A percentile compares a stretch with the other conserved stretches of the same genome.
Conservation (phyloP, 37 sponge, comb jelly and placozoan species). For the Hormiphora californensis region DNA sequence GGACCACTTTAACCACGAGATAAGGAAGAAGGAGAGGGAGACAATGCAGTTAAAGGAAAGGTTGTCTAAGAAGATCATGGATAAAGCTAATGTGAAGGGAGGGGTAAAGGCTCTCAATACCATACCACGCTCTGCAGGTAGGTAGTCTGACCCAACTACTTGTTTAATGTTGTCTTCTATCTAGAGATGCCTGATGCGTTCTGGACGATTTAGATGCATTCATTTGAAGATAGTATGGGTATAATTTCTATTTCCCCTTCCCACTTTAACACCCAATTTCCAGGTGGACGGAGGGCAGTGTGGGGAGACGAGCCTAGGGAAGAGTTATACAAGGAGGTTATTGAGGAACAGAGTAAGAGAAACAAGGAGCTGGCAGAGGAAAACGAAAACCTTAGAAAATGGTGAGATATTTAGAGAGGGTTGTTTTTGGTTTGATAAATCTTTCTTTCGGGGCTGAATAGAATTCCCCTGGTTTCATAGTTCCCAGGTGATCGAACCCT, state of each 20-base stretch:
- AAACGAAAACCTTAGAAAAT: constrained; percentile 38
- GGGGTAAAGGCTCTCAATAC: constrained; percentile 16
- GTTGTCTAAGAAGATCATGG: constrained; percentile 54
- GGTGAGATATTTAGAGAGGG: neutral
- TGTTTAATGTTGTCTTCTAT: no score
- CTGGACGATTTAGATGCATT: no score
- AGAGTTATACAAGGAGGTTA: constrained; percentile 41
- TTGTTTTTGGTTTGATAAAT: neutral
- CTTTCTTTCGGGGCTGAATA: no score
- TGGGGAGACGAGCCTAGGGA: constrained; percentile 46
- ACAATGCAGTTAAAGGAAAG: constrained; percentile 63
- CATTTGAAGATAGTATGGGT: no score
- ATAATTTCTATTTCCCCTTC: no score
- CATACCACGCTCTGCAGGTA: neutral
- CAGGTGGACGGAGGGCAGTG: neutral
- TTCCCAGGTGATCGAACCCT: no score
- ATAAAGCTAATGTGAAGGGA: constrained; percentile 36
- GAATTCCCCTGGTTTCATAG: no score
- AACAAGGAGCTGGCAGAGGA: constrained; percentile 40
- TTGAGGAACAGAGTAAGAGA: constrained; percentile 38
- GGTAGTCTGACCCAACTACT: no score
- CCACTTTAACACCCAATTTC: no score
- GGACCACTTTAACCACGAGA: constrained; percentile 64
- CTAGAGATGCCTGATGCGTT: no score
- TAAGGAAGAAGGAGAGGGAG: constrained; percentile 72